phyloP scores from a whole-genome alignment of 2,888 invertebrate species.

The Callimorpha dominula region DNA sequence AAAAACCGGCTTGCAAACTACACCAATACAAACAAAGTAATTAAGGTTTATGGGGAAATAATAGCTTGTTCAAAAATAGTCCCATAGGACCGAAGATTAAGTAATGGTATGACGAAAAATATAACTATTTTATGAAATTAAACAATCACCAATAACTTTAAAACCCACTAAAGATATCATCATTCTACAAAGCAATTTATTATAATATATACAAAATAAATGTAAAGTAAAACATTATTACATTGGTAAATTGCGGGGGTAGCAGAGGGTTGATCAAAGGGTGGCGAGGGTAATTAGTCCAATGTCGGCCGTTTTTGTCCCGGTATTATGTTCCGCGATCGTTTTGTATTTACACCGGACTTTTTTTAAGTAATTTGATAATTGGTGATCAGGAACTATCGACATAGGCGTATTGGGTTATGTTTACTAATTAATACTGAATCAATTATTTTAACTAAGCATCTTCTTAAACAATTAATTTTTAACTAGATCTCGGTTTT shows the following conservation, averaged over 20 bases:
- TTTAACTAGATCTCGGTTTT: too few relatives aligned
- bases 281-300: constrained; percentile 43
- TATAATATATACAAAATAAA: constrained; percentile 36
- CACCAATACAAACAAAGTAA: too few relatives aligned
- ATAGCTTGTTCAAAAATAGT: too few relatives aligned
- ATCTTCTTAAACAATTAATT: too few relatives aligned
- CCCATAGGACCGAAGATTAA: too few relatives aligned
- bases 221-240: constrained; percentile 42
- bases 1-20: too few relatives aligned
- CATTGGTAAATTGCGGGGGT: constrained; percentile 35
- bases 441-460: too few relatives aligned
- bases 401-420: not conserved
- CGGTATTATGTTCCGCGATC: constrained; percentile 36
- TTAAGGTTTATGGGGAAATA: too few relatives aligned
- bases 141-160: not conserved
- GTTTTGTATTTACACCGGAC: constrained; percentile 29
- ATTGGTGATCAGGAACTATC: constrained; percentile 18
- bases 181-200: constrained; percentile 41
- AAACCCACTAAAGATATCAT: constrained; percentile 10
- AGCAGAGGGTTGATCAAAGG: constrained; percentile 33
- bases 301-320: constrained; percentile 34
- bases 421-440: not conserved
- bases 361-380: constrained; percentile 35
- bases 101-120: too few relatives aligned
- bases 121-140: too few relatives aligned